These are phyloP conservation scores for Drosophila algonquin DNA, from an alignment of 2,888 invertebrate species.

Conservation along the genomic window DNA sequence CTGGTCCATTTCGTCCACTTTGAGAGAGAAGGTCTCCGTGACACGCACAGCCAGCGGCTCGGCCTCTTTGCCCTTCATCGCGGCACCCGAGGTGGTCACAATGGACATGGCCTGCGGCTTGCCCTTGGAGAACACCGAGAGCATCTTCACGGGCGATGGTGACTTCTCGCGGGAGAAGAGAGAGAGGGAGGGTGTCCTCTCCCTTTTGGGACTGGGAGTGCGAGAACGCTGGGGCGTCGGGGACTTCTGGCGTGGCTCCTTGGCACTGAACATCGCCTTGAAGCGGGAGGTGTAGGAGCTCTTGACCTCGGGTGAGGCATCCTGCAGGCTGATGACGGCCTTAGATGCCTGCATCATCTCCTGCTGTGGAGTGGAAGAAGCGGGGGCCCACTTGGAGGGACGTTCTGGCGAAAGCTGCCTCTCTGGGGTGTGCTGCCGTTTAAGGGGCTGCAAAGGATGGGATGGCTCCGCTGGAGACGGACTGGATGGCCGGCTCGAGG, in stretches of 20 bases:
- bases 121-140: constrained; percentile 68
- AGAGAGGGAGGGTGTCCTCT: constrained; percentile 52
- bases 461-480: constrained; percentile 35
- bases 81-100: constrained; percentile 62
- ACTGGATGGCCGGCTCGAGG: constrained; percentile 53
- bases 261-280: constrained; percentile 80
- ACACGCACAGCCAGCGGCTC: constrained; percentile 80
- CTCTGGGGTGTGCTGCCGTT: constrained; percentile 79
- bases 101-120: constrained; percentile 73
- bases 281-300: constrained; percentile 78
- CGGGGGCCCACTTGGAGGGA: constrained; percentile 51
- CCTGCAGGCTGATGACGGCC: constrained; percentile 48
- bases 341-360: constrained; percentile 16
- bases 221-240: constrained; percentile 61
- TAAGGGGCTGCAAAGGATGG: constrained; percentile 54
- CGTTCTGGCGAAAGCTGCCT: constrained; percentile 71
- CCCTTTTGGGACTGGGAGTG: constrained; percentile 59
- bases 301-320: constrained; percentile 71
- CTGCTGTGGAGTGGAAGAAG: constrained; percentile 21
- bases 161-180: constrained; percentile 53
- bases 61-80: constrained; percentile 69
- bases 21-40: constrained; percentile 82
- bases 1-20: constrained; percentile 84
- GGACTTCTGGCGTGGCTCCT: constrained; percentile 61
- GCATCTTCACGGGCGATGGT: constrained; percentile 65